Evolutionary conservation across 2,888 invertebrate species (phyloP), one percentile per base, ranked within the genome.

Genomic region (Mesochorus sp.): DNA sequence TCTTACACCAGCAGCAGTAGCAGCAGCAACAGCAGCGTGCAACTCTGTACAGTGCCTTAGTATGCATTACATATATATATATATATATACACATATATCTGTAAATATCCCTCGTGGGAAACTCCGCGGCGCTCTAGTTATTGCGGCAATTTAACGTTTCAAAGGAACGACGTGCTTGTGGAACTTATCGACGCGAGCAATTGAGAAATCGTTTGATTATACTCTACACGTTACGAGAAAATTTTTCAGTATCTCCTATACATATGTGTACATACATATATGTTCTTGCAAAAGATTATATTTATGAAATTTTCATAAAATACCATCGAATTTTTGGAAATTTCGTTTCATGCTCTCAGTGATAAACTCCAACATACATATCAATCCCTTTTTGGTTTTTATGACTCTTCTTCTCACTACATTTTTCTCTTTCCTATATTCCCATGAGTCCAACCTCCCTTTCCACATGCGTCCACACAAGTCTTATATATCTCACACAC

Each of bases 141-240:
- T 78, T 78, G 78, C 78, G 14, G 74, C 78, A 78, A 78, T 78
- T 74, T 74, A 78, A 74, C 78, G 78, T 78, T 78, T 66, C 68
- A 74, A 74, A 70, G 70, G 59, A 70, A 66, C 74, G 74, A 74
- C 70, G 70, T 71, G 74, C 74, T 70, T 61, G 74, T 71, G 71
- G 66, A 78, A 78, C 78, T 78, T 78, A 78, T 78, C 74, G 78
- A 78, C 66, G 70, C 53, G 55, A 71, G 70, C 78, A 51, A 78
- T 74, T 74, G 74, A 74, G 78, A 74, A 78, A 78, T 71, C 78
- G 66, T 74, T 78, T 66, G 74, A 78, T 78, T 78, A 78, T 70
- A 62, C 47, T 21, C 61, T 39, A 28, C 61, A 51, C 39, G 37
- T 61, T 61, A 61, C 51, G 10, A 61, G 26, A 21, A 59, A 51